These are phyloP conservation scores for Enteromius argenteus DNA, from an alignment of 2,797 vertebrate species.

Conservation along the genomic window DNA sequence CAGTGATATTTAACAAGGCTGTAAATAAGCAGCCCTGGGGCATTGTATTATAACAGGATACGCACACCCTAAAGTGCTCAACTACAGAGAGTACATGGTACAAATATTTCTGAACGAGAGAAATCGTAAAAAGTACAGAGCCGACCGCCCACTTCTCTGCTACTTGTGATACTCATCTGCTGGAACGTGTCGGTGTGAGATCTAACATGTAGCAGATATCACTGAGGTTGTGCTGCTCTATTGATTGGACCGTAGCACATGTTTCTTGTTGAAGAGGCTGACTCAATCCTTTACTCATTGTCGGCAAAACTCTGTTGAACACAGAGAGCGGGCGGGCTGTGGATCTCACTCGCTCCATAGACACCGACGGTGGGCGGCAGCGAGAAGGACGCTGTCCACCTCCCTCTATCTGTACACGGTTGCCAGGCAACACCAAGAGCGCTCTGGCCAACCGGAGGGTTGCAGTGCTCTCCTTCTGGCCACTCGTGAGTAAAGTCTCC, in stretches of 20 bases:
- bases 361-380: conserved; percentile 60
- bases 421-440: conserved; percentile 80
- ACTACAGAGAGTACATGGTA: neutral
- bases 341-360: conserved; percentile 37
- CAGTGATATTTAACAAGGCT: conserved; percentile 21
- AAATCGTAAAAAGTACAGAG: conserved; percentile 1
- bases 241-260: conserved; percentile 3
- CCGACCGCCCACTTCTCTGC: conserved; percentile 32
- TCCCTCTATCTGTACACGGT: conserved; percentile 74
- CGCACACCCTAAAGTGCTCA: neutral
- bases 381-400: conserved; percentile 68
- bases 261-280: conserved; percentile 12
- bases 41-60: conserved; percentile 27
- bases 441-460: conserved; percentile 75
- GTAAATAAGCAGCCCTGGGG: conserved; percentile 32
- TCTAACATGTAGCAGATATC: conserved; percentile 8
- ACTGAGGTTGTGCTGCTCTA: conserved; percentile 30
- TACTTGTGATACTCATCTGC: conserved; percentile 38
- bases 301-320: conserved; percentile 17
- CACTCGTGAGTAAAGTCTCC: conserved; percentile 58
- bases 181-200: conserved; percentile 37
- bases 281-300: neutral
- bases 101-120: conserved; percentile 21
- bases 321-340: neutral
- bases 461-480: conserved; percentile 77